Percentiles rank a stretch among this genome's conserved stretches.
These are phyloP conservation scores for Ameiurus melas DNA, from an alignment of 2,113 vertebrate species.

Conservation along the genomic window DNA sequence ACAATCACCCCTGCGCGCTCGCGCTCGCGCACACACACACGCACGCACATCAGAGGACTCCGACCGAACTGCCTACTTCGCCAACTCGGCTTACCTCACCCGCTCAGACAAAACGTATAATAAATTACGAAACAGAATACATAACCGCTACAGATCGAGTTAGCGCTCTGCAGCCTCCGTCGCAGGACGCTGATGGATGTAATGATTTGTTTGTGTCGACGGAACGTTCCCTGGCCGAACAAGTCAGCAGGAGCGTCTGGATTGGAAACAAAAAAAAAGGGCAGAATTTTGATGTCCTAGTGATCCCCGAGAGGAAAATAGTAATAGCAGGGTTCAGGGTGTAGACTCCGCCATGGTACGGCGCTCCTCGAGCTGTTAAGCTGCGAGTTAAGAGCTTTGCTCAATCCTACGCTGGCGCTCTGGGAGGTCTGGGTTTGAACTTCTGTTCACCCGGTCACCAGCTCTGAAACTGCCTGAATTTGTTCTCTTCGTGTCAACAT, in stretches of 20 bases:
- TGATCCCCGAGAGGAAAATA: background rate
- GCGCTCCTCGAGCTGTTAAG: background rate
- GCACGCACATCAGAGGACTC: background rate
- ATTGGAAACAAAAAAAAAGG: background rate
- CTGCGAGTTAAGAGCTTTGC: constrained; percentile 9
- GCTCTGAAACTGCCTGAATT: background rate
- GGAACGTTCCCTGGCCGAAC: background rate
- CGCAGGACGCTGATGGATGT: background rate
- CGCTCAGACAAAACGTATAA: background rate
- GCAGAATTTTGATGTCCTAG: background rate
- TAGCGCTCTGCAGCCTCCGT: background rate
- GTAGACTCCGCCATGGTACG: background rate
- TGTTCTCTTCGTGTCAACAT: constrained; percentile 11
- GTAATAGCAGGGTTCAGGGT: too few species aligned
- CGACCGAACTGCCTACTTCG: background rate
- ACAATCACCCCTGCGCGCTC: constrained; percentile 19
- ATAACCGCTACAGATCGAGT: constrained; percentile 1
- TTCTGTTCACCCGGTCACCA: background rate
- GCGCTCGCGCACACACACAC: constrained; percentile 7
- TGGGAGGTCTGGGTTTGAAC: background rate
- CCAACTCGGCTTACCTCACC: background rate
- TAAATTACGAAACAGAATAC: background rate
- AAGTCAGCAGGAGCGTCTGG: background rate
- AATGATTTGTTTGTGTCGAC: constrained; percentile 10
- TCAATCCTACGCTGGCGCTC: background rate